phyloP scores from a whole-genome alignment of 2,888 invertebrate species.

The Eumacrocentrus americanus region DNA sequence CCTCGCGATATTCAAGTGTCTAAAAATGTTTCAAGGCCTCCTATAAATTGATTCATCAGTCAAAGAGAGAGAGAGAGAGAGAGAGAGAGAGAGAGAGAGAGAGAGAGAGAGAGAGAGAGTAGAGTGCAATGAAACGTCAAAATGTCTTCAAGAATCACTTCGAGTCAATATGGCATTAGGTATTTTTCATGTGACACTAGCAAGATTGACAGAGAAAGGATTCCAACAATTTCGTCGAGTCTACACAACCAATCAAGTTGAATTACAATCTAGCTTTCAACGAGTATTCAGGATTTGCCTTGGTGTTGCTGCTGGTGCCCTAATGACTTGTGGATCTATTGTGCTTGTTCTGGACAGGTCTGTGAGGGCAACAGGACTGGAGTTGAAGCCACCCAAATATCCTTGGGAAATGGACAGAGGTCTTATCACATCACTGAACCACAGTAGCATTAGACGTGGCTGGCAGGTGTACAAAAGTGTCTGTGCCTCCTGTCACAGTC shows the following conservation, averaged over 20 bases:
- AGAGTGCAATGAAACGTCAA: not conserved
- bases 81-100: too few species aligned
- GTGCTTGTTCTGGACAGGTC: conserved; percentile 62
- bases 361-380: conserved; percentile 75
- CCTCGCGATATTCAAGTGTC: not conserved
- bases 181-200: not conserved
- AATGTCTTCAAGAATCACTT: conserved; percentile 28
- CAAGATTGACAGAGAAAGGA: too few species aligned
- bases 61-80: too few species aligned
- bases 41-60: not conserved
- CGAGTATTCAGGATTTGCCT: too few species aligned
- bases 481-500: conserved; percentile 96
- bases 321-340: too few species aligned
- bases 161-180: conserved; percentile 10
- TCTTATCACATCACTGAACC: conserved; percentile 78
- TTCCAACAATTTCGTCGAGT: too few species aligned
- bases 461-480: conserved; percentile 98
- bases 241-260: too few species aligned
- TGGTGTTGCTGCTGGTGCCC: conserved; percentile 32
- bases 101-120: too few species aligned
- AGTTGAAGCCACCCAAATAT: not conserved
- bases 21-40: not conserved
- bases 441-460: conserved; percentile 82
- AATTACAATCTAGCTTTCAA: too few species aligned
- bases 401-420: not conserved